phyloP scores from a whole-genome alignment of 2,888 invertebrate species.

The Dicyrtoma fusca region DNA sequence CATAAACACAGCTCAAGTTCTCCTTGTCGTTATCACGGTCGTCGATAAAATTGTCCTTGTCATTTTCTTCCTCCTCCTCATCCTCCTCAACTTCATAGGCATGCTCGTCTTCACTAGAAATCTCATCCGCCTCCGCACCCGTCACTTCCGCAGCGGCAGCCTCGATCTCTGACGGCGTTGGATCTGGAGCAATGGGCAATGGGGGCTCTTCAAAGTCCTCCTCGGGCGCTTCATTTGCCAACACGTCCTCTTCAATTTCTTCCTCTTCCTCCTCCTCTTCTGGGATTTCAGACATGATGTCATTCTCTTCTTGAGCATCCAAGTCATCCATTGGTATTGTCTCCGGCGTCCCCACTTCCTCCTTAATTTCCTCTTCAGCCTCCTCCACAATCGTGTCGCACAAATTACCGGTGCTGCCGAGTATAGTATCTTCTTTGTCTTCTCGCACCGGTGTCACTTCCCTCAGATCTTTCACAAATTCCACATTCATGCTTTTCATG shows the following conservation, averaged over 20 bases:
- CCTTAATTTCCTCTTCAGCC: slow-evolving; percentile 28
- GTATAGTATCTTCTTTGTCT: neutral
- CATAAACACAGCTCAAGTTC: neutral
- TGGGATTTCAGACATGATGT: neutral
- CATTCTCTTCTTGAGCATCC: slow-evolving; percentile 7
- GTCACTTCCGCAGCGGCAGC: slow-evolving; percentile 8
- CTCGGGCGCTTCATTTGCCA: neutral
- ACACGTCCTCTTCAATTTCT: neutral
- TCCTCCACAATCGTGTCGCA: slow-evolving; percentile 34
- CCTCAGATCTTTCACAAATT: slow-evolving; percentile 29
- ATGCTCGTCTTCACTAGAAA: slow-evolving; percentile 37
- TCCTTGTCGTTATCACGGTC: neutral
- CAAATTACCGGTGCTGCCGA: slow-evolving; percentile 9
- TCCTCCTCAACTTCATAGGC: slow-evolving; percentile 37
- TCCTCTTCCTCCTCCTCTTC: slow-evolving; percentile 22
- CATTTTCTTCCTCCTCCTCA: slow-evolving; percentile 16
- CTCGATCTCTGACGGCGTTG: neutral
- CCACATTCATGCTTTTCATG: slow-evolving; percentile 27
- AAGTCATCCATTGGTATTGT: neutral
- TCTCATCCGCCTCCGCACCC: slow-evolving; percentile 22
- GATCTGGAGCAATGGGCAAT: too few species aligned
- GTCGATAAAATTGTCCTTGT: neutral
- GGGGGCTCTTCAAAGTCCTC: too few species aligned
- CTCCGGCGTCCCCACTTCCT: neutral
- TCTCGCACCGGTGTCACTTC: slow-evolving; percentile 12